Percentiles rank a stretch among this genome's conserved stretches.
These are phyloP conservation scores for Hipparchia semele DNA, from an alignment of 2,888 invertebrate genomes.

Conservation along the genomic window DNA sequence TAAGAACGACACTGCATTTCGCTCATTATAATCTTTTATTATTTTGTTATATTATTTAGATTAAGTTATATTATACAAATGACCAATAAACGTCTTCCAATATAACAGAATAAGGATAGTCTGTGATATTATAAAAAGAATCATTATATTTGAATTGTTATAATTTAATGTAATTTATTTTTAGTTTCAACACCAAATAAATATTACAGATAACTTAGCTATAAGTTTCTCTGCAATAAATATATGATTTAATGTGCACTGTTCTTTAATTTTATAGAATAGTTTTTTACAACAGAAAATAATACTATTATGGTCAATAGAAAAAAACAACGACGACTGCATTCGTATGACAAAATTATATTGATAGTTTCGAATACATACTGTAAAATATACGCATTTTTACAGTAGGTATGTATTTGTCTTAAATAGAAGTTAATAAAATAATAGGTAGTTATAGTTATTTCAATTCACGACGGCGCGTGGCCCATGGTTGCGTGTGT, in stretches of 20 bases:
- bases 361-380: too few relatives aligned
- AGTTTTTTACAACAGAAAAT: neutral
- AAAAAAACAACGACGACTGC: too few relatives aligned
- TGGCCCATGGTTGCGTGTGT: too few relatives aligned
- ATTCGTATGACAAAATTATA: neutral
- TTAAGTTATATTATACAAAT: slow-evolving; percentile 18
- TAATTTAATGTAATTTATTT: slow-evolving; percentile 10
- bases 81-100: slow-evolving; percentile 41
- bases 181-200: slow-evolving; percentile 16
- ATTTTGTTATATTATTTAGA: neutral
- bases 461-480: too few relatives aligned
- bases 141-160: neutral
- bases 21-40: neutral
- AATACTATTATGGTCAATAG: too few relatives aligned
- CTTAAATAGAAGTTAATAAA: neutral
- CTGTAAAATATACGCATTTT: too few relatives aligned
- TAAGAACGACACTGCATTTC: neutral
- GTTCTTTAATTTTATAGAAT: neutral
- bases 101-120: slow-evolving; percentile 28
- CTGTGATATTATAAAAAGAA: slow-evolving; percentile 32
- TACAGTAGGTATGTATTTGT: too few relatives aligned
- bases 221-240: slow-evolving; percentile 10
- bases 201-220: neutral
- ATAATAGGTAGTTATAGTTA: neutral
- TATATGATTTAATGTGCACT: neutral